Conservation (phyloP, 2,113 vertebrate genomes). For the Pachycephala philippinensis region DNA sequence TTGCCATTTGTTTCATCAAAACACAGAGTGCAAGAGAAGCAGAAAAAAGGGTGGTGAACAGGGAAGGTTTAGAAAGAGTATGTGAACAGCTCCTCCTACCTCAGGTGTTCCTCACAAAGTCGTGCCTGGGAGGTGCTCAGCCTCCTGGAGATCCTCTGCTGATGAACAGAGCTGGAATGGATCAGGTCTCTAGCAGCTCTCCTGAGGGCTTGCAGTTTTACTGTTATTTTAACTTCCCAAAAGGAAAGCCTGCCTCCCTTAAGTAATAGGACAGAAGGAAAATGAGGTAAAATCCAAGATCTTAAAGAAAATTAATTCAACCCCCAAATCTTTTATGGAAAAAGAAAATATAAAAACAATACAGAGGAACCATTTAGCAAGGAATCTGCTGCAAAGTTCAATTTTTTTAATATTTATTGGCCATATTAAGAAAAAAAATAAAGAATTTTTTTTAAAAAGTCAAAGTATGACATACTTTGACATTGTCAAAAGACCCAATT, state of each 20-base stretch:
- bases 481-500: neutral
- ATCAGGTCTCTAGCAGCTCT: neutral
- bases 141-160: neutral
- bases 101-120: neutral
- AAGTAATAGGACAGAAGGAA: neutral
- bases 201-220: neutral
- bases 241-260: neutral
- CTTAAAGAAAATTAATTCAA: neutral
- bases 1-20: neutral
- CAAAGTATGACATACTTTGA: neutral
- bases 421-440: neutral
- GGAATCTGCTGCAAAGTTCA: neutral
- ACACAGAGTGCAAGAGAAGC: neutral
- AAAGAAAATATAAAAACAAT: neutral
- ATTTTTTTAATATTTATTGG: neutral
- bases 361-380: neutral
- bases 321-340: neutral
- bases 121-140: rapidly evolving
- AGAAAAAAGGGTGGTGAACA: neutral
- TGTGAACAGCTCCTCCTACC: neutral
- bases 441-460: no score
- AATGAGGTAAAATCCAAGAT: neutral
- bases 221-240: neutral
- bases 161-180: neutral
- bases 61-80: neutral